Evolutionary conservation across 2,113 vertebrate genomes (phyloP), one percentile per base, ranked within the genome.

Genomic region (Emydura subglobosa): DNA sequence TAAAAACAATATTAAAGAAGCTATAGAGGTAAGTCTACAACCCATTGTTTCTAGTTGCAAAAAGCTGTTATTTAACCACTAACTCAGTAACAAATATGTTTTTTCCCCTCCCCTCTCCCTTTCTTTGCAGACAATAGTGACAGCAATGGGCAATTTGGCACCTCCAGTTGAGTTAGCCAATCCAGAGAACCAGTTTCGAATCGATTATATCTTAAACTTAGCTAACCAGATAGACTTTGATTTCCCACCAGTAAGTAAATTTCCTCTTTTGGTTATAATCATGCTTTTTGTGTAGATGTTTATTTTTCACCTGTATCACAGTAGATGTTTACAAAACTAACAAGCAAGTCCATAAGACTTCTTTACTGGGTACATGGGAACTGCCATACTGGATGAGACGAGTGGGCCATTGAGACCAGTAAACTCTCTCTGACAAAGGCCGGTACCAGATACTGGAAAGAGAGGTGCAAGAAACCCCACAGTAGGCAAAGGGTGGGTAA

Each of bases 1-100:
- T 98, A 99, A 99, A 97, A 99, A 99, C 98, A 99, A 99, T 97
- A 99, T 99, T 97, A 99, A 99, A 98, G 99, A 99, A 98, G 99
- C 99, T 94, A 99, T 99, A 95, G 99, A 99, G 99, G 99, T 99
- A 98, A 96, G 98, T 95, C 83, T 59, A 25, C 0, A 0, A 34
- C 25, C 65, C 31, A 0, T 57, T 91, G 50, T 29, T 89, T 81
- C 81, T 85, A 49, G 4, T 68, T 91, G 2, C 86, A 93, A n/a
- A 49, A 29, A 25, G 42, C 50, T 76, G 44, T 29, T 49, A 0
- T 53, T 82, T 49, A 91, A 78, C 24, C 29, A 14, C 10, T 79
- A 4, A 10, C 79, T 16, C 16, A 39, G 44, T 88, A 91, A 85
- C 94, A 92, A 94, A 87, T 93, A 29, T 16, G 2, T 47, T 51